These are phyloP conservation scores for Stylophora pistillata DNA, from an alignment of 64 coral and sea anemone species.

Conservation along the genomic window DNA sequence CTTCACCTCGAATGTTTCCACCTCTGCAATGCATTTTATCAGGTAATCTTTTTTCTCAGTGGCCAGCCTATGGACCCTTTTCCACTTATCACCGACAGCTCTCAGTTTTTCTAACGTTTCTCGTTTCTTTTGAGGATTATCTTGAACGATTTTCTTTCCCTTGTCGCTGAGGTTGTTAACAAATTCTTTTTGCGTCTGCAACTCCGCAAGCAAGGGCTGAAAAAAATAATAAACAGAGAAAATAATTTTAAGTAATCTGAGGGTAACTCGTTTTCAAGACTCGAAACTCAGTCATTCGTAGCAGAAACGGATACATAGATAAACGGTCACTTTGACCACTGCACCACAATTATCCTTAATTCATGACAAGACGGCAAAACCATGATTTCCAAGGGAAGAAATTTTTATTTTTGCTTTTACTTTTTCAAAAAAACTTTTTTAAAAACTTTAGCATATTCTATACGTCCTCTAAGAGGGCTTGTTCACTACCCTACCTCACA, in stretches of 20 bases:
- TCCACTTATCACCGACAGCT: constrained; percentile 66
- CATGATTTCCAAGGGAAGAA: too few species aligned
- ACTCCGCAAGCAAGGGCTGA: constrained; percentile 72
- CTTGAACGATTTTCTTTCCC: constrained; percentile 62
- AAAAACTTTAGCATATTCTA: too few species aligned
- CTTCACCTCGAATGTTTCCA: constrained; percentile 65
- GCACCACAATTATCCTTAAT: too few species aligned
- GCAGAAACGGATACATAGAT: too few species aligned
- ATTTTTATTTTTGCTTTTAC: too few species aligned
- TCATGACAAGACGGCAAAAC: too few species aligned
- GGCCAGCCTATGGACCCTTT: constrained; percentile 58
- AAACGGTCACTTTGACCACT: too few species aligned
- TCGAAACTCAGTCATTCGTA: too few species aligned
- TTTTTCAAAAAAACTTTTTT: too few species aligned
- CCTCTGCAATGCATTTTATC: constrained; percentile 48
- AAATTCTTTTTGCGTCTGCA: constrained; percentile 79
- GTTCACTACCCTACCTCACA: constrained; percentile 46
- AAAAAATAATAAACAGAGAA: background rate
- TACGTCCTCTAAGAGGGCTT: too few species aligned
- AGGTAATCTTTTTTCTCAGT: constrained; percentile 65
- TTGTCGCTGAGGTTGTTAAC: constrained; percentile 79
- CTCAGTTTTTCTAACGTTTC: constrained; percentile 68
- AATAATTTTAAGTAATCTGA: background rate
- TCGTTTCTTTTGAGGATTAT: constrained; percentile 61
- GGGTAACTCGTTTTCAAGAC: too few species aligned